Base-by-base conservation (phyloP, 2,797 vertebrate species). In the Megalops cyprinoides region DNA sequence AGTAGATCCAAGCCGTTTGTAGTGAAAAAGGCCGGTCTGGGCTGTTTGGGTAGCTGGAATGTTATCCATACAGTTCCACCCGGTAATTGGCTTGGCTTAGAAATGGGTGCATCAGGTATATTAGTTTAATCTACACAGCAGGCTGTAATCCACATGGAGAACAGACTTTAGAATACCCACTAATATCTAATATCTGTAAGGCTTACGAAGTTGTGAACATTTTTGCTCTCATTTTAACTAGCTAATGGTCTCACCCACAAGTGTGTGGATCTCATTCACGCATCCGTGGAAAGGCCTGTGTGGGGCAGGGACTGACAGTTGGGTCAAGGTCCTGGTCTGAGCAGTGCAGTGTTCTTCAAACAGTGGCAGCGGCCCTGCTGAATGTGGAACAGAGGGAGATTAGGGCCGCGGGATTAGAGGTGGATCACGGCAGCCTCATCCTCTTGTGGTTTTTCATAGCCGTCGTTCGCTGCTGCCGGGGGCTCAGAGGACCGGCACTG, bases 311-410 rank as follows among this genome's bases (percentile, higher is more conserved):
- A 51, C 1, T 6, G 2, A n/a, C 14, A 1, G 34, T 42, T 23
- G 73, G 12, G 28, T 55, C 48, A 65, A n/a, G 58, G 46, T 31
- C 23, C 31, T 12, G 9, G 58, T 34, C 44, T 44, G 42, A 80
- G 84, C 71, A 87, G 79, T 55, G 86, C 37, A 55, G 80, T 83
- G 82, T 77, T 87, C 82, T 85, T 82, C 84, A 83, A 86, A 74
- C 78, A 87, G 53, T 53, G 79, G 23, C 34, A 31, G 88, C 51
- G 74, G 67, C 42, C 82, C 60, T 79, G 89, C 88, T 84, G 90
- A 92, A 94, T 94, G 90, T 94, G 82, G 93, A 93, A 85, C 93
- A 92, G 85, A 20, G 77, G 85, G 91, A 89, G 93, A 94, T 95
- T 94, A 94, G 85, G 84, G 83, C 53, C 18, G 74, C 83, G 84